Evolutionary conservation across 2,113 vertebrate species (phyloP).

Genomic region (Illadopsis cleaveri): DNA sequence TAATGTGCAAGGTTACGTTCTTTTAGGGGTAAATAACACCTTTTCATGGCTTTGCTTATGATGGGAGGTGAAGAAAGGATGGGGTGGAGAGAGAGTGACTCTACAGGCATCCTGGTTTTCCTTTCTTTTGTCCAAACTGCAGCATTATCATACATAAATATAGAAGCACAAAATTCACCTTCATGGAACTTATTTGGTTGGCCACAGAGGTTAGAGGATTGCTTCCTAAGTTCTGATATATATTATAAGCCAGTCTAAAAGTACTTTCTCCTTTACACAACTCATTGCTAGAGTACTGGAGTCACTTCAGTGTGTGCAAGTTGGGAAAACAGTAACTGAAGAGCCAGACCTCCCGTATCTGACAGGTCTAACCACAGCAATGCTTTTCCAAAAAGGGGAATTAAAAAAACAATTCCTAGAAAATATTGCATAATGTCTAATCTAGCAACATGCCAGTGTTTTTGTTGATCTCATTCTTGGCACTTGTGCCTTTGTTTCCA

Average conservation of each 20-base stretch:
- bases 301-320: not conserved
- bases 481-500: not conserved
- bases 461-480: not conserved
- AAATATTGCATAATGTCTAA: not conserved
- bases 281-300: not conserved
- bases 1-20: not conserved
- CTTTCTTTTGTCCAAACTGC: not conserved
- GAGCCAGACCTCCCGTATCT: not conserved
- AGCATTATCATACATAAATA: not conserved
- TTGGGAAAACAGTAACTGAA: not conserved
- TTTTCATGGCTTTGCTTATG: not conserved
- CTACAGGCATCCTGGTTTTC: not conserved
- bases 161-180: not conserved
- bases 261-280: not conserved
- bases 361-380: not conserved
- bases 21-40: not conserved
- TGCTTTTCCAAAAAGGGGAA: not conserved
- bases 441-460: not conserved
- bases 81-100: not conserved
- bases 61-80: not conserved
- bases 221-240: not conserved
- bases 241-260: not conserved
- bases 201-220: not conserved
- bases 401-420: not conserved
- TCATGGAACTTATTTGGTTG: not conserved